Base-by-base conservation (phyloP, 2,797 vertebrate genomes). In the Poecilia wingei region DNA sequence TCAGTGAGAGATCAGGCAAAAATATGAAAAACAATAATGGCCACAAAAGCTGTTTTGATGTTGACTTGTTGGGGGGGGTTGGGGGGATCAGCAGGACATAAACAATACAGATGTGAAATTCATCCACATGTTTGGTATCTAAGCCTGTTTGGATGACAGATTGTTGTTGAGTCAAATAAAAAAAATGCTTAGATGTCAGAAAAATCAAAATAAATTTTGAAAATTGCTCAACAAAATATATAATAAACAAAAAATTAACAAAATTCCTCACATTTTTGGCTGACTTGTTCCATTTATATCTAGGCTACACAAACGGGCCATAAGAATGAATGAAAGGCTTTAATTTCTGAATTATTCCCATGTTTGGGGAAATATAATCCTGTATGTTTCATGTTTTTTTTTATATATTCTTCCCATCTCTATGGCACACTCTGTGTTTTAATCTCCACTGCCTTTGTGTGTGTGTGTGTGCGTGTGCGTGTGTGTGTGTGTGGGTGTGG, bases 1-100 rank as follows among this genome's bases (percentile, higher is more conserved):
- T 91, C 86, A 88, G 69, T 4, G 13, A 59, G 85, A 80, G 85
- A 87, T 87, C 74, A 81, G 59, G 71, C 72, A 78, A 39, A 82
- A 83, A 68, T 84, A 84, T 75, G 20, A 87, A 91, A 70, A 92
- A 92, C 76, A 88, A 92, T 89, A 89, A 90, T 77, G 80, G 84
- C 76, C 79, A 82, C 76, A 75, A 86, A 70, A 82, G 76, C 75
- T 91, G 89, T 88, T 93, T 92, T 93, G 88, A 87, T 68, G 61
- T n/a, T 36, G 72, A 72, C 77, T 85, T 31, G 31, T 31, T 31
- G 31, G 31, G 31, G 31, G 31, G 31, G 31, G 31, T 31, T 31
- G 31, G 31, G 31, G 31, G 45, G 85, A 83, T 86, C 86, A 88
- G 3, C 72, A 68, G n/a, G 47, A 76, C 51, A 86, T 84, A 82